Base-by-base conservation (phyloP, 2,113 vertebrate species). In the Oplegnathus fasciatus region DNA sequence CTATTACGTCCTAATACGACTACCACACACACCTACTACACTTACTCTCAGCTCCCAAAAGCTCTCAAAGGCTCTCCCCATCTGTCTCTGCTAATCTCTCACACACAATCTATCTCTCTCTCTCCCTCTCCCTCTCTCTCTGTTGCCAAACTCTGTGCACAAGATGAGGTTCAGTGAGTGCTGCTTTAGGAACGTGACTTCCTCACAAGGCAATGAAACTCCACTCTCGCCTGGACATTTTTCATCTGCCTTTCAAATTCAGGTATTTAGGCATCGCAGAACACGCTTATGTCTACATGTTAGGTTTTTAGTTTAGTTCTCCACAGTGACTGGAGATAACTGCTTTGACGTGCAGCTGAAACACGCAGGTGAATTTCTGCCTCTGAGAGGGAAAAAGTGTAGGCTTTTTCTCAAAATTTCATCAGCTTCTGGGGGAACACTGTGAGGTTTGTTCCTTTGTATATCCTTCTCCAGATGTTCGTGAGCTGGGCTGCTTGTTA, bases 181-280 rank as follows among this genome's bases (percentile, higher is more conserved):
- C 46, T 86, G 76, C 84, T 83, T 62, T 60, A 80, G 78, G 84
- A 87, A 78, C 79, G 32, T 57, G 73, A 90, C 86, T 89, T 90
- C 86, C 92, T 88, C 88, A 88, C 86, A 91, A 91, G 85, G 85
- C 76, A 77, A 77, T 86, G 76, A 67, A 83, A 54, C 83, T 70
- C 42, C n/a, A 2, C 73, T 82, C 17, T 32, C 28, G 81, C 55
- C 60, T 74, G 88, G 83, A 85, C 66, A 42, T 84, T 78, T 83
- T 85, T 90, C 85, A 84, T 91, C 80, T 71, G 73, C 82, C 70
- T 71, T n/a, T 87, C 75, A 62, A 44, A n/a, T 84, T 82, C 64
- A 75, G 86, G 70, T 86, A 82, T 88, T 82, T 77, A 40, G 60
- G 28, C 57, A 6, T 42, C 5, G 10, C 68, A 28, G 64, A 75